Percentiles rank a stretch among this genome's conserved stretches.
Evolutionary conservation across 1,140 invertebrate genomes (phyloP).

Genomic region (Zaprionus taronus): DNA sequence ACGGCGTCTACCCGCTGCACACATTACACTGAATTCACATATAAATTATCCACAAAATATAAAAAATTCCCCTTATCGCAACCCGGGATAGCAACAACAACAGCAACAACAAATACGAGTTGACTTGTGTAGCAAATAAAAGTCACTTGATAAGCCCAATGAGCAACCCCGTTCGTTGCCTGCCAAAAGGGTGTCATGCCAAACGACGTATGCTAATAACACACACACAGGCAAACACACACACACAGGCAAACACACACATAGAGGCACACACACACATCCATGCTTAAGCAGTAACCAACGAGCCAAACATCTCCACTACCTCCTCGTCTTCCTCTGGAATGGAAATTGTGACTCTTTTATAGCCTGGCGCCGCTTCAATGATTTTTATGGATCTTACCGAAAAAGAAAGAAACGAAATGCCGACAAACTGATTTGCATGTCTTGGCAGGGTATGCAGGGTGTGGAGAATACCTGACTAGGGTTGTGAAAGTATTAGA

Average conservation of each 20-base stretch:
- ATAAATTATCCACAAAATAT: slow-evolving; percentile 67
- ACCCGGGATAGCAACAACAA: slow-evolving; percentile 33
- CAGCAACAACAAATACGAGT: slow-evolving; percentile 29
- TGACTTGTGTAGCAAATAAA: slow-evolving; percentile 80
- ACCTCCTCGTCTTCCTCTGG: slow-evolving; percentile 29
- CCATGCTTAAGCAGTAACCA: slow-evolving; percentile 69
- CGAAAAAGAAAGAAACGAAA: slow-evolving; percentile 36
- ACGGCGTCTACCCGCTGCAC: slow-evolving; percentile 52
- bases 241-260: slow-evolving; percentile 21
- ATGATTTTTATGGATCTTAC: slow-evolving; percentile 75
- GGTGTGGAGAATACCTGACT: not conserved
- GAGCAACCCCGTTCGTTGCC: slow-evolving; percentile 58
- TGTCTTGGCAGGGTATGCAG: slow-evolving; percentile 35
- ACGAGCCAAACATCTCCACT: slow-evolving; percentile 66
- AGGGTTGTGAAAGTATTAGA: not conserved
- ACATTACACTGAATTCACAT: slow-evolving; percentile 59
- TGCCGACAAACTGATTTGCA: slow-evolving; percentile 69
- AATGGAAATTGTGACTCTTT: slow-evolving; percentile 73
- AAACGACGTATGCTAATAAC: slow-evolving; percentile 79
- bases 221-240: slow-evolving; percentile 39
- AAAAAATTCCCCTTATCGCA: slow-evolving; percentile 62
- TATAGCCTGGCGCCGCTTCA: slow-evolving; percentile 78
- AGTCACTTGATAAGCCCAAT: slow-evolving; percentile 75
- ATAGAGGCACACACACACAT: slow-evolving; percentile 35
- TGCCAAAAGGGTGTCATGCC: slow-evolving; percentile 67